A percentile compares a stretch with the other conserved stretches of the same genome.
Conservation (phyloP, 2,797 vertebrate genomes). For the Tauraco hartlaubi region DNA sequence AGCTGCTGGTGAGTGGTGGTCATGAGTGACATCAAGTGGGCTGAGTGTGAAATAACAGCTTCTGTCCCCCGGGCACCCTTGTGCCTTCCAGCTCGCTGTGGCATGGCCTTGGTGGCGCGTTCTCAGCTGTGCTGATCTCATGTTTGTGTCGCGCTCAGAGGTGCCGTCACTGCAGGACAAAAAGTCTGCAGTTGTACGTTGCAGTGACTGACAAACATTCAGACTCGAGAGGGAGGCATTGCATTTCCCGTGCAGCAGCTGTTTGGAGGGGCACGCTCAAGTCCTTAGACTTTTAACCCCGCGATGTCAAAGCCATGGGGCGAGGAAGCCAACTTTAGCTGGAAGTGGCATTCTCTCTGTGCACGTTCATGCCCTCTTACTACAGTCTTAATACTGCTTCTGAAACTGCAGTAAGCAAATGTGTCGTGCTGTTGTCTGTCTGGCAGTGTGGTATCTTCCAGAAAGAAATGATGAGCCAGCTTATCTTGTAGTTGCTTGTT, state of each 20-base stretch:
- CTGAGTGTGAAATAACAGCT: neutral
- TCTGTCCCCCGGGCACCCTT: rapidly evolving
- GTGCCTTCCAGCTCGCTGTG: rapidly evolving
- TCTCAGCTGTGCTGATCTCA: too few species aligned
- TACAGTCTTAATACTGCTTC: rapidly evolving
- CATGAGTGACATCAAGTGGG: constrained; percentile 45
- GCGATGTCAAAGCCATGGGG: rapidly evolving
- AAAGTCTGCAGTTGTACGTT: neutral
- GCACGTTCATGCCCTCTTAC: rapidly evolving
- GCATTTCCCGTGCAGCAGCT: rapidly evolving
- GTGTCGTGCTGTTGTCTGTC: neutral
- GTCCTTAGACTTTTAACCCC: rapidly evolving
- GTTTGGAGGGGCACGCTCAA: rapidly evolving
- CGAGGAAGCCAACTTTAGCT: neutral
- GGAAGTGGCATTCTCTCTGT: neutral
- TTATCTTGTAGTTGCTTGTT: neutral
- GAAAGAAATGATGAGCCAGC: neutral
- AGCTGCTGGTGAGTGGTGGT: neutral
- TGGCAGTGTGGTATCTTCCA: neutral
- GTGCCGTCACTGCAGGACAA: neutral
- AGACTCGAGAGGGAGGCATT: neutral
- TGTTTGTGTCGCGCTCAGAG: too few species aligned
- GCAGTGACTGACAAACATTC: neutral
- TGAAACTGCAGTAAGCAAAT: neutral
- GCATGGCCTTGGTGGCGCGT: rapidly evolving